A percentile compares a stretch with the other conserved stretches of the same genome.
Evolutionary conservation across 2,797 vertebrate genomes (phyloP).

Genomic region (Takifugu ocellatus): DNA sequence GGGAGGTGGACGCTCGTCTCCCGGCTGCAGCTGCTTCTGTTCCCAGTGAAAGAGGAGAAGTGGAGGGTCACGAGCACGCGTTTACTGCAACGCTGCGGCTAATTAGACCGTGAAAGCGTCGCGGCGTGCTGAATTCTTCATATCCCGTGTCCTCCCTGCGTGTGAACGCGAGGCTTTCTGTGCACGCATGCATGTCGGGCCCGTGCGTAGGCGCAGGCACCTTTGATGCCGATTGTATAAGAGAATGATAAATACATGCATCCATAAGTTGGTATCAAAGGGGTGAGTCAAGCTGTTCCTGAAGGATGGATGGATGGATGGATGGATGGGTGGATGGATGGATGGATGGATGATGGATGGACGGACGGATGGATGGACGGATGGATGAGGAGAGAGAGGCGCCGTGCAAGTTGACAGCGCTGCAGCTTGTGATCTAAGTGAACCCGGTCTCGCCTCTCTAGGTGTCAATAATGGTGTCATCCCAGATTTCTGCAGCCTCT

Average conservation of each 20-base stretch:
- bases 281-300: constrained; percentile 22
- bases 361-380: background rate
- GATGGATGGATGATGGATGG: background rate
- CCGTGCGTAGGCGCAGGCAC: constrained; percentile 33
- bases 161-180: constrained; percentile 19
- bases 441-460: constrained; percentile 34
- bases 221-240: constrained; percentile 54
- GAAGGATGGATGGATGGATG: too few species aligned
- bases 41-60: constrained; percentile 67
- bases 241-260: constrained; percentile 40
- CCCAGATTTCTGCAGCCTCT: constrained; percentile 14
- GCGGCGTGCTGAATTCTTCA: constrained; percentile 68
- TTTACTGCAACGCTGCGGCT: constrained; percentile 71
- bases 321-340: too few species aligned
- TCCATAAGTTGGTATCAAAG: constrained; percentile 43
- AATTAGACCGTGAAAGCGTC: constrained; percentile 74
- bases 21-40: constrained; percentile 44
- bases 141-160: constrained; percentile 35
- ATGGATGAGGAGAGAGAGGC: background rate
- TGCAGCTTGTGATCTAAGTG: constrained; percentile 19
- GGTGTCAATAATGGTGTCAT: constrained; percentile 20
- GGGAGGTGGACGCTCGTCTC: constrained; percentile 10
- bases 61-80: constrained; percentile 57
- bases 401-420: constrained; percentile 14
- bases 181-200: constrained; percentile 43